Percentiles rank a stretch among this genome's conserved stretches.
phyloP scores from a whole-genome alignment of 2,888 invertebrate species.

The Anticlea derivata region DNA sequence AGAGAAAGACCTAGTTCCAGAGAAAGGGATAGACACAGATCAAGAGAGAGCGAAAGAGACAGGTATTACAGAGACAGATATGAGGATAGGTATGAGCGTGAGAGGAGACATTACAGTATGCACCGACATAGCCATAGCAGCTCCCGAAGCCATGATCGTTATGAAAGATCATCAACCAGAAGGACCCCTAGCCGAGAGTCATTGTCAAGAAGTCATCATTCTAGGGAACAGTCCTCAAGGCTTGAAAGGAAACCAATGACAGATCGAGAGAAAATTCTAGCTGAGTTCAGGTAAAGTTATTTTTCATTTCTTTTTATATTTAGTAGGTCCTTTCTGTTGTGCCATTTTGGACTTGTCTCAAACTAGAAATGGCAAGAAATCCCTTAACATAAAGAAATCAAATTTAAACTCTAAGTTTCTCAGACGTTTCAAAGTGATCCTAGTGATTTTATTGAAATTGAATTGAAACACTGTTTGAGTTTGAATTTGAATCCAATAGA shows the following conservation, averaged over 20 bases:
- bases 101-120: conserved; percentile 43
- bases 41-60: conserved; percentile 43
- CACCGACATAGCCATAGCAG: conserved; percentile 45
- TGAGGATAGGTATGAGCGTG: conserved; percentile 49
- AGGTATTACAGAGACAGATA: conserved; percentile 39
- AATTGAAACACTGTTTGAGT: too few species aligned
- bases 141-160: conserved; percentile 46
- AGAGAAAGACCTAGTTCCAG: conserved; percentile 44
- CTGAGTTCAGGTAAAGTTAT: conserved; percentile 64
- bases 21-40: conserved; percentile 39
- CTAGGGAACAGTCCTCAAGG: conserved; percentile 46
- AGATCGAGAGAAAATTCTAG: conserved; percentile 74
- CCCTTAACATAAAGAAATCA: too few species aligned
- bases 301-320: too few species aligned
- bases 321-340: too few species aligned
- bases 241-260: conserved; percentile 55
- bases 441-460: too few species aligned
- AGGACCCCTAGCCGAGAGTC: conserved; percentile 43
- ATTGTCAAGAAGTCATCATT: conserved; percentile 37
- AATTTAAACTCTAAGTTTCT: too few species aligned
- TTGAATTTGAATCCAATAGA: too few species aligned
- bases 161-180: conserved; percentile 53
- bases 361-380: too few species aligned
- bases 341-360: too few species aligned
- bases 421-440: too few species aligned